Base-by-base conservation (phyloP, 2,888 invertebrate species). In the Meiosimyza decipiens region DNA sequence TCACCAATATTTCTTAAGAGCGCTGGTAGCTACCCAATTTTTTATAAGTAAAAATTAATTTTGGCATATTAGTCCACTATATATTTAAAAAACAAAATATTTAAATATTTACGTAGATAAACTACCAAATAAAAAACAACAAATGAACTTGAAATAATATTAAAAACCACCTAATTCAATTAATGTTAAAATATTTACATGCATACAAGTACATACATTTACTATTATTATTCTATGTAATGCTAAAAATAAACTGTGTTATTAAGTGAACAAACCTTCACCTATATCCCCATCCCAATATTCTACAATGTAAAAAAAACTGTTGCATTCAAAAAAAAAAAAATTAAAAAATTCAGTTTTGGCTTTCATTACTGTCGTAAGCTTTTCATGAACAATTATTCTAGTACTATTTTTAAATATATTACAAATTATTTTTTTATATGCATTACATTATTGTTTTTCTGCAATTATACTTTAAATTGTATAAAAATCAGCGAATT, bases 181-280 rank as follows among this genome's bases (percentile, higher is more conserved):
- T 52, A 66, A 55, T 67, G 57, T 55, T 67, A 71, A 72, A 79
- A 79, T 78, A 76, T 80, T 76, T 74, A 77, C 74, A 78, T 65
- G 74, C 72, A 75, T 72, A 76, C 73, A 73, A 66, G 5, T 78
- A 79, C 76, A 77, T 79, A 80, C 77, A 40, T 7, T 40, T 40
- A 40, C 4, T 40, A 40, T 40, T 40, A 40, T 40, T 40, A 40
- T 57, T 60, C 78, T 79, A 78, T 70, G 73, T 72, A 72, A 75
- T 57, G 55, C 67, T 67, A 50, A 64, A 50, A 51, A 22, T n/a
- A 64, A 64, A 64, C 67, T 67, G 67, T 67, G 67, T 67, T 67
- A 67, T 67, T 67, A 64, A 28, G 51, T 49, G 50, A 64, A 62
- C 50, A 50, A 22, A 33, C 3, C 6, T 50, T n/a, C 15, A 22